Base-by-base conservation (phyloP, 37 sponge, comb jelly and placozoan genomes). In the Petrosia ficiformis region DNA sequence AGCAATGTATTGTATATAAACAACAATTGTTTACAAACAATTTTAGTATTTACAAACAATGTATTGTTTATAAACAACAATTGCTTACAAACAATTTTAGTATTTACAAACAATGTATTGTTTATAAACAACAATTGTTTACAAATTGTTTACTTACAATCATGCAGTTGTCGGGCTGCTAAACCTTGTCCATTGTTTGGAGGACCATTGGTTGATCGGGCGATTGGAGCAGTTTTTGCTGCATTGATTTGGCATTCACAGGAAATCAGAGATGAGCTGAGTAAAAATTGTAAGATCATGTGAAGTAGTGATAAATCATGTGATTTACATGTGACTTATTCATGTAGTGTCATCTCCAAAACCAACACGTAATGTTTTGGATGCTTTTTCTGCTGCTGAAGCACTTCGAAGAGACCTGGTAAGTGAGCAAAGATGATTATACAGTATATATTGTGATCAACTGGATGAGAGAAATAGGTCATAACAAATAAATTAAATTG, bases 191-290 rank as follows among this genome's bases (percentile, higher is more conserved):
- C 67, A 8, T 77, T 75, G 30, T 89, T 89, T 56, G 97, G 97
- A 21, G 94, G 93, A 0, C 56, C 57, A n/a, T 65, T 74, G 52
- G 90, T 93, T 33, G 90, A 96, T 65, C 57, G 70, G 39, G 94
- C 97, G 1, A 86, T 96, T 8, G 73, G 69, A 65, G 88, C 97
- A 24, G 80, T 85, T 19, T 96, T 96, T 87, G 97, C 94, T 22
- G 88, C 94, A 19, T 84, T 96, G 59, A 71, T 93, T 6, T 96
- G 97, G 94, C 94, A 96, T 86, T 83, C 85, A 1, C 94, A 91
- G 68, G 86, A 87, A 5, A 38, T 93, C 68, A 41, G 93, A 39
- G 92, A 93, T 42, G 84, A 93, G 73, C 79, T 93, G 24, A n/a
- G 60, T 28, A 22, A 8, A 24, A 61, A 61, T n/a, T 22, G 63